Evolutionary conservation across 1,140 invertebrate genomes (phyloP).

Genomic region (Cyclargus thomasi): DNA sequence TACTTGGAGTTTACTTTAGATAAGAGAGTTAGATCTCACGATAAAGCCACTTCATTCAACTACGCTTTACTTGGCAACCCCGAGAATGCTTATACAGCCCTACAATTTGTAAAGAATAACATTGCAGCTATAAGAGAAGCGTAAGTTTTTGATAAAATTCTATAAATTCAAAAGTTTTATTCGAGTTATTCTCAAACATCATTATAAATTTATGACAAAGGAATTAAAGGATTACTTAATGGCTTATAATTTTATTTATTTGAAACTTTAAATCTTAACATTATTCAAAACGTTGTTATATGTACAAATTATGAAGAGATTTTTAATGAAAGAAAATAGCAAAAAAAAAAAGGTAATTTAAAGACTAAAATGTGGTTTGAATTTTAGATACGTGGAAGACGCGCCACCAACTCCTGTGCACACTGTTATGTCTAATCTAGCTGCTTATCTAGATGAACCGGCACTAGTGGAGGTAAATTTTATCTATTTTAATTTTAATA

Average conservation of each 20-base stretch:
- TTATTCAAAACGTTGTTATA: too few species aligned
- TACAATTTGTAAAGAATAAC: constrained; percentile 55
- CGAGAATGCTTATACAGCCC: constrained; percentile 42
- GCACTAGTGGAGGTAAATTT: constrained; percentile 45
- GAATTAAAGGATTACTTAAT: too few species aligned
- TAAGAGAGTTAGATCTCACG: constrained; percentile 51
- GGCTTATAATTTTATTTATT: too few species aligned
- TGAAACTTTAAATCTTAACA: too few species aligned
- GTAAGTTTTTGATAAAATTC: constrained; percentile 58
- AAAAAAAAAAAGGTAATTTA: neutral
- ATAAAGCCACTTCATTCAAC: constrained; percentile 57
- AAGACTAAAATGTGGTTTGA: neutral
- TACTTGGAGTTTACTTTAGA: constrained; percentile 54
- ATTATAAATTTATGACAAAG: too few species aligned
- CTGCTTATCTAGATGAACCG: constrained; percentile 46
- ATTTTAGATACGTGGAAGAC: constrained; percentile 53
- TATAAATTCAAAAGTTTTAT: too few species aligned
- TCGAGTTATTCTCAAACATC: too few species aligned
- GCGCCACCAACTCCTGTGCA: constrained; percentile 49
- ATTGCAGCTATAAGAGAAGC: constrained; percentile 48
- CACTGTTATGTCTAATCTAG: constrained; percentile 48
- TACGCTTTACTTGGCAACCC: constrained; percentile 54
- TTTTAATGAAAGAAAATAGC: too few species aligned
- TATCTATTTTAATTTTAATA: constrained; percentile 4
- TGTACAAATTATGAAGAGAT: too few species aligned